Conservation (phyloP, 1,140 invertebrate species). For the Dinothrombium tinctorium region DNA sequence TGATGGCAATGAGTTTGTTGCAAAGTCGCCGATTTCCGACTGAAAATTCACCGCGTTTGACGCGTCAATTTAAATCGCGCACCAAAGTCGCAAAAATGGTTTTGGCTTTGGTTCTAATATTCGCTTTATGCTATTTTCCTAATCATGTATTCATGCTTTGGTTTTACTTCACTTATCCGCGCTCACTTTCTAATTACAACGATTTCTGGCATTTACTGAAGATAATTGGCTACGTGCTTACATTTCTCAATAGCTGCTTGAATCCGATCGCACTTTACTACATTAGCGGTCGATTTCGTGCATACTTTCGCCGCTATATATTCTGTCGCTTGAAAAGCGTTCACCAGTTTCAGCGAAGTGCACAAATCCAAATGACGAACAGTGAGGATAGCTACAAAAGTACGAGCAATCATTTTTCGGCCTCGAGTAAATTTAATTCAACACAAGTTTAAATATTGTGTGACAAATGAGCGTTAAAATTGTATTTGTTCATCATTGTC, state of each 20-base stretch:
- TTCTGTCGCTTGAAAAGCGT: background rate
- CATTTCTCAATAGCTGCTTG: constrained; percentile 3
- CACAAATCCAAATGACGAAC: no score
- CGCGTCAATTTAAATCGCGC: background rate
- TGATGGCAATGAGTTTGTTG: constrained; percentile 64
- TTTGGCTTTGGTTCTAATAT: constrained; percentile 63
- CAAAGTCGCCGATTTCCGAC: constrained; percentile 43
- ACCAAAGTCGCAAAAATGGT: constrained; percentile 54
- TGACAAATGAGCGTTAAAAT: no score
- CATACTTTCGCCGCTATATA: background rate
- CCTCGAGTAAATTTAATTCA: no score
- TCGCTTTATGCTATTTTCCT: constrained; percentile 68
- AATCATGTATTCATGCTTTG: constrained; percentile 63
- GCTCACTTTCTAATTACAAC: constrained; percentile 44
- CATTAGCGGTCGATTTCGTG: background rate
- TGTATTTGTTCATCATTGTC: no score
- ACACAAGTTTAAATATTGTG: no score
- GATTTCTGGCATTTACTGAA: constrained; percentile 60
- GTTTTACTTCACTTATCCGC: constrained; percentile 52
- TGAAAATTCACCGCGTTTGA: background rate
- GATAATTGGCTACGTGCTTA: constrained; percentile 45
- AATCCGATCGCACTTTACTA: constrained; percentile 3
- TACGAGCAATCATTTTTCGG: no score
- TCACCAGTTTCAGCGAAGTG: no score
- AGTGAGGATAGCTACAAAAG: no score